Conservation (phyloP, 2,888 invertebrate species). For the Diadromus collaris region DNA sequence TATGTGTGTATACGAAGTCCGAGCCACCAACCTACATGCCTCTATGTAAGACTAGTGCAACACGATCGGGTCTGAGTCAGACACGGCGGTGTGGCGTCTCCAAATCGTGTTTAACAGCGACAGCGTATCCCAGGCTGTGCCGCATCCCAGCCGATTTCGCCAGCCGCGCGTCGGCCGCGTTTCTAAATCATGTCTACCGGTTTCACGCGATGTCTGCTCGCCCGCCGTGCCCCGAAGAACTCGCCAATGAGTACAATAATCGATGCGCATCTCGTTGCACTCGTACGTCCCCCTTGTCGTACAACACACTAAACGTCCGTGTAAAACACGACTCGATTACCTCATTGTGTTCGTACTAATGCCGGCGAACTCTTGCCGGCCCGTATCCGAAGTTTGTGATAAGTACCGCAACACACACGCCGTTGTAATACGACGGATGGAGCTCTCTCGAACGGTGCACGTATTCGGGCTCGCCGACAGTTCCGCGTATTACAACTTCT, state of each 20-base stretch:
- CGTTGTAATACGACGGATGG: constrained; percentile 53
- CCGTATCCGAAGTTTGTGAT: constrained; percentile 35
- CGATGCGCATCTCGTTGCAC: constrained; percentile 37
- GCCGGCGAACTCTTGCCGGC: constrained; percentile 39
- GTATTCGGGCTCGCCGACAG: constrained; percentile 42
- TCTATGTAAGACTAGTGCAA: constrained; percentile 47
- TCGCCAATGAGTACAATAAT: constrained; percentile 36
- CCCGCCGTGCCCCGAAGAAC: neutral
- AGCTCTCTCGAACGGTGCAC: constrained; percentile 36
- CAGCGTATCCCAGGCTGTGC: constrained; percentile 42
- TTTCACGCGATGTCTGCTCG: constrained; percentile 48
- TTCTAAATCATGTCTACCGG: constrained; percentile 70
- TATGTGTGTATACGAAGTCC: constrained; percentile 24
- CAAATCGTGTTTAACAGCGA: constrained; percentile 54
- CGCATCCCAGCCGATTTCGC: constrained; percentile 48
- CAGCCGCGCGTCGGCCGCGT: constrained; percentile 55
- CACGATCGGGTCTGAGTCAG: constrained; percentile 44
- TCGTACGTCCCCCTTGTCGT: neutral
- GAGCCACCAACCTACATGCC: neutral
- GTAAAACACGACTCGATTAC: constrained; percentile 66
- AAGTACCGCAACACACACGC: constrained; percentile 36
- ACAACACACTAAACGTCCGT: constrained; percentile 31
- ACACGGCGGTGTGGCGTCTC: constrained; percentile 37
- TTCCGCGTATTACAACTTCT: constrained; percentile 48
- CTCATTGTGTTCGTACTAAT: constrained; percentile 75